Evolutionary conservation across 1,140 invertebrate genomes (phyloP).

Genomic region (Drosophila willistoni): DNA sequence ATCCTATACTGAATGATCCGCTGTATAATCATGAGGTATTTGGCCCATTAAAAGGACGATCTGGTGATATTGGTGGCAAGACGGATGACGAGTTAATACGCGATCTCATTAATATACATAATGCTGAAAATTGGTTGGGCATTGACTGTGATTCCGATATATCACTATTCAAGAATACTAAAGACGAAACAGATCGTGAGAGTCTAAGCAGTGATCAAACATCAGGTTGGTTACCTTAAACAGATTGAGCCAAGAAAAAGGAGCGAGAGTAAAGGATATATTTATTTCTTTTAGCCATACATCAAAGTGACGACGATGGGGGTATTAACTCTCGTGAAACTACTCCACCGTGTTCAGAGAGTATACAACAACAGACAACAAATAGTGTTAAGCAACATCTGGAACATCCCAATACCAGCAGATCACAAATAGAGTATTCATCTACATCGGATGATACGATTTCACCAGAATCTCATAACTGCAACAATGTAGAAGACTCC

Average conservation of each 20-base stretch:
- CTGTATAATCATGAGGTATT: constrained; percentile 97
- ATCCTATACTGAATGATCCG: constrained; percentile 96
- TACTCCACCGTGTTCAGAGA: constrained; percentile 86
- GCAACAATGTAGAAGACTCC: not conserved
- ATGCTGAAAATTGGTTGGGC: constrained; percentile 96
- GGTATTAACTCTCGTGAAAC: constrained; percentile 87
- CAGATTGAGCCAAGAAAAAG: not conserved
- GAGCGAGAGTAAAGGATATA: not conserved
- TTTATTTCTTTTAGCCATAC: constrained; percentile 50
- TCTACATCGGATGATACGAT: not conserved
- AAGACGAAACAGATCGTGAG: constrained; percentile 85
- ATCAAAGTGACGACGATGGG: constrained; percentile 83
- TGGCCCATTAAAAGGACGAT: constrained; percentile 94
- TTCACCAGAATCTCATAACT: not conserved
- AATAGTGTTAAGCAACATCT: constrained; percentile 20
- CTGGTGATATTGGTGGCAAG: constrained; percentile 95
- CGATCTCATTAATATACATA: constrained; percentile 95
- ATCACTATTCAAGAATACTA: constrained; percentile 89
- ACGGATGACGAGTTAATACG: constrained; percentile 94
- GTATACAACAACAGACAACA: constrained; percentile 61
- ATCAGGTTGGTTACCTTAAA: constrained; percentile 62
- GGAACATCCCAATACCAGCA: constrained; percentile 23
- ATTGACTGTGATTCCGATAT: constrained; percentile 94
- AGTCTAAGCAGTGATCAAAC: constrained; percentile 52
- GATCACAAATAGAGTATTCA: constrained; percentile 23